Conservation (phyloP, 2,797 vertebrate genomes). For the Scolopax rusticola region DNA sequence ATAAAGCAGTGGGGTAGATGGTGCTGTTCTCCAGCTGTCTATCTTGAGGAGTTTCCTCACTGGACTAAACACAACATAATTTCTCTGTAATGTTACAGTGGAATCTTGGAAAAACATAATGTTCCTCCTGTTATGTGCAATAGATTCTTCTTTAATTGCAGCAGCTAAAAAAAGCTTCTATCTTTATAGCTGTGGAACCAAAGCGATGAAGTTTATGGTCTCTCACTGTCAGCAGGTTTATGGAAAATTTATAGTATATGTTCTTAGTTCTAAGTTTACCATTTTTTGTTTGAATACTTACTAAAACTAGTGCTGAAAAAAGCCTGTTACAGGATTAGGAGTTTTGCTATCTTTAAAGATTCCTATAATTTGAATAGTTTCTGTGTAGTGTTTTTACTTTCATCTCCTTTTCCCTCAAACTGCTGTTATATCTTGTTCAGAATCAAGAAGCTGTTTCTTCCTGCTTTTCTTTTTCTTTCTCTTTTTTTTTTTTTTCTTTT, state of each 20-base stretch:
- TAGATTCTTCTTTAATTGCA: conserved; percentile 72
- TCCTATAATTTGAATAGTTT: not conserved
- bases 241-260: conserved; percentile 47
- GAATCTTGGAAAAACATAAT: conserved; percentile 75
- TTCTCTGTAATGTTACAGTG: conserved; percentile 69
- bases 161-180: conserved; percentile 68
- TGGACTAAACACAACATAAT: conserved; percentile 52
- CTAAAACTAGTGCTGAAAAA: conserved; percentile 13
- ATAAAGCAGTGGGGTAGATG: conserved; percentile 53
- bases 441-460: not conserved
- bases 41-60: conserved; percentile 61
- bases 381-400: not conserved
- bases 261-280: conserved; percentile 29
- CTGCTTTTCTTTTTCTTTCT: fast-evolving
- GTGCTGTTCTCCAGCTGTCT: conserved; percentile 68
- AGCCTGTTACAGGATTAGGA: not conserved
- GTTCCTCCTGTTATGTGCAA: conserved; percentile 67
- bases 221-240: conserved; percentile 61
- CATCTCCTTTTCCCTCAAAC: not conserved
- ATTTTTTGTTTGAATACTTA: conserved; percentile 28
- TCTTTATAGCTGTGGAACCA: conserved; percentile 68
- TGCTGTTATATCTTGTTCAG: not conserved
- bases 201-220: conserved; percentile 54
- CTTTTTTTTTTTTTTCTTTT: no score
- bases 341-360: not conserved